A percentile compares a stretch with the other conserved stretches of the same genome.
Evolutionary conservation across 2,888 invertebrate genomes (phyloP).

Genomic region (Lissonota sp.): DNA sequence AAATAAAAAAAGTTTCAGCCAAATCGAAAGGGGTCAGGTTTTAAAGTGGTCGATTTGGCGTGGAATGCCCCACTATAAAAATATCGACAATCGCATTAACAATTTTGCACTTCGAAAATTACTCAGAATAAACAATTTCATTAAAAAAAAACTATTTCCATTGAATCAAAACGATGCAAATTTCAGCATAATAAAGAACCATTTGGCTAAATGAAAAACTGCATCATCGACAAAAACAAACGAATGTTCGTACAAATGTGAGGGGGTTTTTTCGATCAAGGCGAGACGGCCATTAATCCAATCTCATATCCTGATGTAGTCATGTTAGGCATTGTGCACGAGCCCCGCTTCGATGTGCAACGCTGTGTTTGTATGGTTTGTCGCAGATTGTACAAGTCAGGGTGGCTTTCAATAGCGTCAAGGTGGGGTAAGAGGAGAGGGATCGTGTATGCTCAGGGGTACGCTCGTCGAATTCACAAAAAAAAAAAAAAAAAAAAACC

Average conservation of each 20-base stretch:
- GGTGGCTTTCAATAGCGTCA: background rate
- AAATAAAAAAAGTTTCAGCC: no score
- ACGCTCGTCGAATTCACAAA: constrained; percentile 63
- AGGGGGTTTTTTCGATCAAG: constrained; percentile 17
- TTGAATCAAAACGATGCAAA: no score
- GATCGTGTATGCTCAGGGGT: constrained; percentile 49
- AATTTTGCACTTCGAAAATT: no score
- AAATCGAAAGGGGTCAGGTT: no score
- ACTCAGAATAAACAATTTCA: background rate
- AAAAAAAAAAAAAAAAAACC: constrained; percentile 20
- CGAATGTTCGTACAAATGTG: background rate
- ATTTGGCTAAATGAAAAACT: constrained; percentile 4
- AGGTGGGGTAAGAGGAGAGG: constrained; percentile 1
- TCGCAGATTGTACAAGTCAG: background rate
- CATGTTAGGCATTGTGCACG: constrained; percentile 22
- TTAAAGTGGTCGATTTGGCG: no score
- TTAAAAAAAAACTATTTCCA: no score
- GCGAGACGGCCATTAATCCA: constrained; percentile 60
- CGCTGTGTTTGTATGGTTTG: constrained; percentile 10
- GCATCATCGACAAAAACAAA: constrained; percentile 30
- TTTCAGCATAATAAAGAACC: no score
- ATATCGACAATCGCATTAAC: no score
- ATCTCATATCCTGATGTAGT: constrained; percentile 56
- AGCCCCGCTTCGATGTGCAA: constrained; percentile 5
- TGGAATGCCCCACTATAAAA: no score